phyloP scores from a whole-genome alignment of 2,888 invertebrate genomes.

The Amblyteles armatorius region DNA sequence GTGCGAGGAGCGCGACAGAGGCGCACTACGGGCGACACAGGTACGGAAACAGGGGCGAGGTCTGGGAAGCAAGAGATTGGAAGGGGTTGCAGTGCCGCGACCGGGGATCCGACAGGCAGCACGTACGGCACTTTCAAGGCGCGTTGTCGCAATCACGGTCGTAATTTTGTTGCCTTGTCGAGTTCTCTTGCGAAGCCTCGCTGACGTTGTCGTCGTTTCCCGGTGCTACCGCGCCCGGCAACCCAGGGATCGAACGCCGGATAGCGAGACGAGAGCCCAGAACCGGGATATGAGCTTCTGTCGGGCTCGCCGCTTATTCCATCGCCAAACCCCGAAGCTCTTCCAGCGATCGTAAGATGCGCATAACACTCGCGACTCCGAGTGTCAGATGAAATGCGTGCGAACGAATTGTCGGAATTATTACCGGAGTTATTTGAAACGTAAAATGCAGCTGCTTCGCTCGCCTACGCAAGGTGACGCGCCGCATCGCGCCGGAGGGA shows the following conservation, averaged over 20 bases:
- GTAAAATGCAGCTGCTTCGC: slow-evolving; percentile 28
- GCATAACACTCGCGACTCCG: background rate
- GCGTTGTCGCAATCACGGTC: slow-evolving; percentile 41
- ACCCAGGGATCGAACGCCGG: background rate
- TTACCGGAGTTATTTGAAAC: slow-evolving; percentile 4
- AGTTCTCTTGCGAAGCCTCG: slow-evolving; percentile 15
- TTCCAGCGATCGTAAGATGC: background rate
- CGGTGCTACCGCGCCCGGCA: background rate
- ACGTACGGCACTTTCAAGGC: slow-evolving; percentile 41
- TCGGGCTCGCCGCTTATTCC: background rate
- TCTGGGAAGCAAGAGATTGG: slow-evolving; percentile 18
- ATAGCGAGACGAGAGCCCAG: background rate
- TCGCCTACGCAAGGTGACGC: background rate
- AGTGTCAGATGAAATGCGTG: background rate
- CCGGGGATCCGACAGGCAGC: slow-evolving; percentile 2
- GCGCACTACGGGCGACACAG: background rate
- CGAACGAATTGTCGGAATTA: background rate
- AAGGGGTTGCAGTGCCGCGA: slow-evolving; percentile 19
- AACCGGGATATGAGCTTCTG: background rate
- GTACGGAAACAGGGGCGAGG: background rate
- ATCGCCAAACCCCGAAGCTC: background rate
- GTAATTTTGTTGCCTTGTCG: slow-evolving; percentile 45
- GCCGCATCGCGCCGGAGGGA: background rate
- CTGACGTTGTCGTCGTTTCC: slow-evolving; percentile 3
- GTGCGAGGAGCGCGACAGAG: slow-evolving; percentile 1